Conservation (phyloP, 2,113 vertebrate genomes). For the Rhea americana region DNA sequence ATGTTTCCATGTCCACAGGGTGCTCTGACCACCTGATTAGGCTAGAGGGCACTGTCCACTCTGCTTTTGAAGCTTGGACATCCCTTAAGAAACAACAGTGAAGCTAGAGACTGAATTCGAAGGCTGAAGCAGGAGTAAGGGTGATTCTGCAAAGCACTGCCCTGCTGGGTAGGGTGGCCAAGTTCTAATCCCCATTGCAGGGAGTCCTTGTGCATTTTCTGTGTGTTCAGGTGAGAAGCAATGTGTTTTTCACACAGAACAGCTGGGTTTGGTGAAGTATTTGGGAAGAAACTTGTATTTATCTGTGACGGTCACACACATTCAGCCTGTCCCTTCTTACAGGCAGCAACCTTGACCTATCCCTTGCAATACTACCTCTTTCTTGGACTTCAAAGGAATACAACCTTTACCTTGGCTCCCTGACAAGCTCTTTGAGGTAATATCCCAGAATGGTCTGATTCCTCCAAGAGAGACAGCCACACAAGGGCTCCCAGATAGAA, state of each 20-base stretch:
- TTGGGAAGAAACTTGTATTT: background rate
- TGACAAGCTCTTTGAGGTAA: background rate
- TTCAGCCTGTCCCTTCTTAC: constrained; percentile 34
- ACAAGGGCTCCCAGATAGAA: background rate
- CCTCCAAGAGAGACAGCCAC: background rate
- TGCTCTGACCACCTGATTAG: constrained; percentile 10
- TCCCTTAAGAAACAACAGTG: background rate
- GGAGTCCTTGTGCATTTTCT: background rate
- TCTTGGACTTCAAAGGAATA: constrained; percentile 1
- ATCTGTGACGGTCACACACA: background rate
- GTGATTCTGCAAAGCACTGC: background rate
- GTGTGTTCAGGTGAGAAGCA: background rate
- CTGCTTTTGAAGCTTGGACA: background rate
- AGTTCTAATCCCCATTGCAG: background rate
- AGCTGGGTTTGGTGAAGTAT: background rate
- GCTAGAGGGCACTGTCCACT: constrained; percentile 65
- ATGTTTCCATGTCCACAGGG: background rate
- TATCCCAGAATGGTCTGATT: constrained; percentile 10
- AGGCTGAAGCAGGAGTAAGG: background rate
- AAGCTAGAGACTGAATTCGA: background rate
- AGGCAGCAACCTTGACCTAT: constrained; percentile 34
- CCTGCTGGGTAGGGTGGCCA: background rate
- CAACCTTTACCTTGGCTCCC: background rate
- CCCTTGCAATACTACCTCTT: constrained; percentile 37
- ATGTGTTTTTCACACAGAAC: background rate